Conservation (phyloP, 2,797 vertebrate genomes). For the Schizopygopsis malacanthus region DNA sequence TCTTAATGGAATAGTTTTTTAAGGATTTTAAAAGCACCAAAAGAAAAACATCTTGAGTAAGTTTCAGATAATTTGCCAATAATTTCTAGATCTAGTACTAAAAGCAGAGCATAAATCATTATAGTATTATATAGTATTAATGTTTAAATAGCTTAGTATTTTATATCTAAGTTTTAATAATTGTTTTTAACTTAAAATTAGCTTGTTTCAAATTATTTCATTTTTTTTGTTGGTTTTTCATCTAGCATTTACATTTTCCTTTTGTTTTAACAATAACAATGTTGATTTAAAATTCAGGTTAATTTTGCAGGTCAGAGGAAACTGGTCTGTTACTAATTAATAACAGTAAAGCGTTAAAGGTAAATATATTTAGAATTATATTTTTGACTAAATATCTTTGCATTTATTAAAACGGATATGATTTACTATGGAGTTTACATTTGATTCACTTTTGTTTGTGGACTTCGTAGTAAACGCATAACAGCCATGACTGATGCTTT, state of each 20-base stretch:
- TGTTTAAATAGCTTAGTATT: not conserved
- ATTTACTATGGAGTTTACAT: not conserved
- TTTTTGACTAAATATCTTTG: not conserved
- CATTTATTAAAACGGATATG: not conserved
- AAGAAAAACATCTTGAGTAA: not conserved
- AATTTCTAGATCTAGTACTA: not conserved
- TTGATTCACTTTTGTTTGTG: not conserved
- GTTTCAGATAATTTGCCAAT: too few relatives aligned
- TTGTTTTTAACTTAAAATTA: not conserved
- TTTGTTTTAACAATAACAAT: not conserved
- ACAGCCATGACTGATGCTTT: too few relatives aligned
- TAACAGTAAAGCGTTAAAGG: not conserved
- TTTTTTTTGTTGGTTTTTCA: too few relatives aligned
- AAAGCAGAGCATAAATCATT: not conserved
- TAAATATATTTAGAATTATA: not conserved
- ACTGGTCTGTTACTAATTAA: not conserved
- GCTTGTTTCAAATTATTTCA: too few relatives aligned
- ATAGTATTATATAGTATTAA: not conserved
- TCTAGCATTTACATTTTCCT: not conserved
- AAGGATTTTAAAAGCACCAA: not conserved
- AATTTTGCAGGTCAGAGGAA: not conserved
- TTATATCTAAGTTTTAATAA: not conserved
- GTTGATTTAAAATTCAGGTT: not conserved
- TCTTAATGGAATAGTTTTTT: conserved; percentile 9
- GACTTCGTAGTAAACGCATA: not conserved